phyloP scores from a whole-genome alignment of 2,797 vertebrate species.

The Sylvilagus floridanus region DNA sequence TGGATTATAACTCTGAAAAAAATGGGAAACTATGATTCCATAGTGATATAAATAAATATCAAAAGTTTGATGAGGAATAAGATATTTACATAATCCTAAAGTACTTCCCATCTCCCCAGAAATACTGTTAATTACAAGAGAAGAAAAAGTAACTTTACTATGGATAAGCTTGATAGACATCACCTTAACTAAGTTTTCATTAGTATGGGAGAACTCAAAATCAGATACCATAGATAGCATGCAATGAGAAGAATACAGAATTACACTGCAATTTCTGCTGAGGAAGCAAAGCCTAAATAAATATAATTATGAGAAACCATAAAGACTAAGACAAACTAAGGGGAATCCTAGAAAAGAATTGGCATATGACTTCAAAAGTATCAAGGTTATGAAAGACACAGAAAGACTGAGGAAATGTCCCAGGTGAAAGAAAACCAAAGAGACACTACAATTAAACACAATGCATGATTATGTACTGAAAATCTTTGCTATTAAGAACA shows the following conservation, averaged over 20 bases:
- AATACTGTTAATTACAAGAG: constrained; percentile 16
- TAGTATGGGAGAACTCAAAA: constrained; percentile 24
- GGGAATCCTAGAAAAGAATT: constrained; percentile 16
- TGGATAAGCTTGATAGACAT: neutral
- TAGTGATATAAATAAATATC: constrained; percentile 23
- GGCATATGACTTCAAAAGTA: neutral
- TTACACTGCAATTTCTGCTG: neutral
- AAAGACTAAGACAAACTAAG: neutral
- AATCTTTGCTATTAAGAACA: constrained; percentile 31
- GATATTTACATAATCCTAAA: neutral
- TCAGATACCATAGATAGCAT: neutral
- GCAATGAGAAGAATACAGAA: neutral
- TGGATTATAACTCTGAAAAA: constrained; percentile 7
- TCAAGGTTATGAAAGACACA: constrained; percentile 14
- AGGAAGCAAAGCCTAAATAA: constrained; percentile 42
- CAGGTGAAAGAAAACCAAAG: constrained; percentile 33
- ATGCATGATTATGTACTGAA: constrained; percentile 34
- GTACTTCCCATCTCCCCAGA: neutral
- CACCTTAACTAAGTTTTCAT: constrained; percentile 16
- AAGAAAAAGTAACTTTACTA: constrained; percentile 14
- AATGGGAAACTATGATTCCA: neutral
- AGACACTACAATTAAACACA: constrained; percentile 34
- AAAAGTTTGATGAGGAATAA: constrained; percentile 9
- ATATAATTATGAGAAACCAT: neutral
- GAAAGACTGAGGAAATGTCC: constrained; percentile 15